Base-by-base conservation (phyloP, 1,140 invertebrate genomes). In the Polypedilum pembai region DNA sequence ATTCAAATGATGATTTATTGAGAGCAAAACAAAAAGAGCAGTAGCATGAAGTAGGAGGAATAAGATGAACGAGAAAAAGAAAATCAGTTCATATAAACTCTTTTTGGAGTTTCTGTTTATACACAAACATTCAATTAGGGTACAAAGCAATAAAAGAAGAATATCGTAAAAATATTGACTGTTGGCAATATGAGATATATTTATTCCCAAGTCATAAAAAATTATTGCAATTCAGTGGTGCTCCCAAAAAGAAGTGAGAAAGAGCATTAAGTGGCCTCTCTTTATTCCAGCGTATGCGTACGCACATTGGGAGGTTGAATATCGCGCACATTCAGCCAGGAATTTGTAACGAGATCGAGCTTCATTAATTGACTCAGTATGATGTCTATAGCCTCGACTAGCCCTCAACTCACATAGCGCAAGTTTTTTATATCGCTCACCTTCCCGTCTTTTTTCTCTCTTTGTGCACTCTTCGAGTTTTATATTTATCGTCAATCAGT, bases 341-440 rank as follows among this genome's bases (percentile, higher is more conserved):
- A 69, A 69, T 69, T 69, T 69, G 65, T 69, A 69, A 69, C 65
- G 65, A 69, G 65, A 69, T 69, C 65, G 65, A 21, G 65, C 65
- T 69, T 69, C 65, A 69, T 69, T 69, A 69, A 69, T 69, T 69
- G 65, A 69, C 65, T 69, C 65, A 69, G 65, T 69, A 10, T 69
- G 65, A 69, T 69, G 65, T 69, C 65, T 18, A 56, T 56, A 56
- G 45, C 45, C 45, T 56, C 45, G 45, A 56, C 45, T 56, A 56
- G 45, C 45, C 45, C 45, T 12, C 45, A 56, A 56, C 24, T 33
- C 24, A 33, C 24, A 33, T 33, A 33, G 24, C 24, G 24, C 45
- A 56, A 56, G 12, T 56, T 56, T 56, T 56, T 56, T 56, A n/a
- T 56, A 56, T 33, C n/a, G 12, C 45, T 56, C 45, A 56, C 45